Base-by-base conservation (phyloP, 2,888 invertebrate species). In the Branchellion lobata region DNA sequence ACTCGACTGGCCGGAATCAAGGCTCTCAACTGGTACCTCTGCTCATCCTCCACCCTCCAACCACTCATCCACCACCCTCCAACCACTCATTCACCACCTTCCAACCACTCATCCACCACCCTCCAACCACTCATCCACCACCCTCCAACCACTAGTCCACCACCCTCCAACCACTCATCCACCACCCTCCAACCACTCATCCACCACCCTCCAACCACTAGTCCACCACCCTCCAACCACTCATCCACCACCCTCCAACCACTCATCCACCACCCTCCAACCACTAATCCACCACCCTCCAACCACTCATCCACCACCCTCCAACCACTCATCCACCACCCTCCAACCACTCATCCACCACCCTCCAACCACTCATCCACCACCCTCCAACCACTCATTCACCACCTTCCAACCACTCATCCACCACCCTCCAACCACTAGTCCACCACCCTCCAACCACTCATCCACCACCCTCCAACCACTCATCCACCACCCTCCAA, bases 1-100 rank as follows among this genome's bases (percentile, higher is more conserved):
- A 97, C 97, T 0, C 91, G 97, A 84, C 90, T 99, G 84, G 98
- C 98, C 80, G 97, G 96, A 71, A 94, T 95, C 86, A 99, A 99
- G 88, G 96, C 96, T 33, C 93, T 95, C 86, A 94, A 95, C 88
- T 99, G 98, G 97, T 91, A 84, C 11, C n/a, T 65, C 11, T 65
- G 29, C 24, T 8, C 8, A 14, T 14, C 29, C n/a, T 65, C 24
- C 24, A 40, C 40, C 40, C 40, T n/a, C n/a, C n/a, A n/a, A n/a
- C n/a, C n/a, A 40, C 14, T 40, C 40, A 40, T 40, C 14, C 40
- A 40, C 14, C 8, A 40, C 5, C 40, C 40, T n/a, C n/a, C n/a
- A n/a, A n/a, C n/a, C n/a, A n/a, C n/a, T n/a, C n/a, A n/a, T n/a
- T n/a, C n/a, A n/a, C n/a, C n/a, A n/a, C n/a, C 14, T 40, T 40